These are phyloP conservation scores for Trissolcus brochymenae DNA, from an alignment of 2,888 invertebrate species.

Conservation along the genomic window DNA sequence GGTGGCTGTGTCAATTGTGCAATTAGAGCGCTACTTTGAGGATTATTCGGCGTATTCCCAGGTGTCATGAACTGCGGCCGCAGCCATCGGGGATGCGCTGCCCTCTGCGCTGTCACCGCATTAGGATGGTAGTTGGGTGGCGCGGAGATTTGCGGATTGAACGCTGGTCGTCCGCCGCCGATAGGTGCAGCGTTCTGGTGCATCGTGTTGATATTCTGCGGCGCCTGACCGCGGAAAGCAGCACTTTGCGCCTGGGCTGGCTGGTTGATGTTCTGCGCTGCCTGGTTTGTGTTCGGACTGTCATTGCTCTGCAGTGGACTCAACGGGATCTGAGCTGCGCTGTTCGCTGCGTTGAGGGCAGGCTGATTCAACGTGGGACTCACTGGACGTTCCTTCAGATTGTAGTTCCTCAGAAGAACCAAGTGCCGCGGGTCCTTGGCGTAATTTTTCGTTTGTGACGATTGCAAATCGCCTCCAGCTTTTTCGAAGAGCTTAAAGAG, in stretches of 20 bases:
- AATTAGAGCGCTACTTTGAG: slow-evolving; percentile 79
- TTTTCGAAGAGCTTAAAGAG: slow-evolving; percentile 92
- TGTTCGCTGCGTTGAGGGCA: slow-evolving; percentile 75
- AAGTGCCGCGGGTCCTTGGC: slow-evolving; percentile 92
- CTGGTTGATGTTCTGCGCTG: slow-evolving; percentile 70
- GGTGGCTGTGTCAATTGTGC: slow-evolving; percentile 80
- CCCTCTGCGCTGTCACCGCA: slow-evolving; percentile 64
- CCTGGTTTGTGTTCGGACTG: slow-evolving; percentile 78
- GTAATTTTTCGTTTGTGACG: slow-evolving; percentile 91
- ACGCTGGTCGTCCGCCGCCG: slow-evolving; percentile 69
- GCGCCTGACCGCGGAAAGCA: slow-evolving; percentile 73
- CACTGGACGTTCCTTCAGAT: slow-evolving; percentile 82
- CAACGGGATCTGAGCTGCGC: slow-evolving; percentile 76
- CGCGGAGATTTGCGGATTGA: slow-evolving; percentile 74
- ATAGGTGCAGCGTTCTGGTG: slow-evolving; percentile 69
- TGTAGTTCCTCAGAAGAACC: slow-evolving; percentile 79
- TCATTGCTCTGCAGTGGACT: slow-evolving; percentile 79
- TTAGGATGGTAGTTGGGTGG: slow-evolving; percentile 78
- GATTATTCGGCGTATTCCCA: slow-evolving; percentile 65
- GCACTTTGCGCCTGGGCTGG: slow-evolving; percentile 72
- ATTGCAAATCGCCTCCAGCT: slow-evolving; percentile 89
- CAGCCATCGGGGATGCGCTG: slow-evolving; percentile 67
- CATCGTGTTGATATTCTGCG: slow-evolving; percentile 68
- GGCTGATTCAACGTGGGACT: slow-evolving; percentile 79
- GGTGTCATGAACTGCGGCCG: slow-evolving; percentile 70